Evolutionary conservation across 2,113 vertebrate species (phyloP).

Genomic region (Bubo blakistoni): DNA sequence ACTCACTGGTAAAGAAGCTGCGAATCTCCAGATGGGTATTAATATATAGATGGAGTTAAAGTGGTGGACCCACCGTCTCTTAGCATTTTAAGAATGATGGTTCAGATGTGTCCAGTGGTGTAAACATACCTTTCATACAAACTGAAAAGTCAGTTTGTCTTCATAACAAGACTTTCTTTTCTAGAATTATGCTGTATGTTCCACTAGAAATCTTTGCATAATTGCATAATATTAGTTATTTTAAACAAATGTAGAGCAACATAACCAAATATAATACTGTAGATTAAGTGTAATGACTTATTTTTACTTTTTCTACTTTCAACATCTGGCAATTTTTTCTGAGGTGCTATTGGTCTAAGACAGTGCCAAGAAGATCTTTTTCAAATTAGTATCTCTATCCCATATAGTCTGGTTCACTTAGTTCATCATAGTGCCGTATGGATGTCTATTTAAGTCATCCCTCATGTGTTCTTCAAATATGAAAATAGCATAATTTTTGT

Average conservation of each 20-base stretch:
- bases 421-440: not conserved
- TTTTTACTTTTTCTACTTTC: not conserved
- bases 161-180: not conserved
- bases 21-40: not conserved
- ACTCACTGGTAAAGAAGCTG: not conserved
- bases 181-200: not conserved
- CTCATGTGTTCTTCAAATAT: not conserved
- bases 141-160: not conserved
- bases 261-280: not conserved
- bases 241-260: not conserved
- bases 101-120: not conserved
- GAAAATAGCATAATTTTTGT: not conserved
- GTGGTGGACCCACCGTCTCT: not conserved
- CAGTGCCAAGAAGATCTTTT: not conserved
- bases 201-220: not conserved
- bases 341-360: not conserved
- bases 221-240: not conserved
- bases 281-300: not conserved
- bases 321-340: not conserved
- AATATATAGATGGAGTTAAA: not conserved
- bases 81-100: not conserved
- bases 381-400: not conserved
- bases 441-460: not conserved
- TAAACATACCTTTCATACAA: not conserved
- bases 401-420: not conserved